A percentile compares a stretch with the other conserved stretches of the same genome.
Evolutionary conservation across 1,140 invertebrate species (phyloP).

Genomic region (Drosophila equinoxialis): DNA sequence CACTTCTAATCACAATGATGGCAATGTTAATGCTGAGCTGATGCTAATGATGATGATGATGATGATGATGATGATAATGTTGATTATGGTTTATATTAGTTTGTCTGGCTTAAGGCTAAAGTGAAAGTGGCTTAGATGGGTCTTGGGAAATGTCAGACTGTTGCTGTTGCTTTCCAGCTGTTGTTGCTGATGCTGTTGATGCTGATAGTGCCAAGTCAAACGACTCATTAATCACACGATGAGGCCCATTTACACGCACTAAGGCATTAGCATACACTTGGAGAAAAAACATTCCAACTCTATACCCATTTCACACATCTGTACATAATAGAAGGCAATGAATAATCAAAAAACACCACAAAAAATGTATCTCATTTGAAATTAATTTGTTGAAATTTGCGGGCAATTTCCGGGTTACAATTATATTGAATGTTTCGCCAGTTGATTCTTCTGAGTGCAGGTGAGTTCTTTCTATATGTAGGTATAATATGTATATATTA

Average conservation of each 20-base stretch:
- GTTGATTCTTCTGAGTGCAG: not conserved
- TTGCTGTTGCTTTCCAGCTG: constrained; percentile 22
- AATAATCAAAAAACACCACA: not conserved
- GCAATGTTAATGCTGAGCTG: constrained; percentile 14
- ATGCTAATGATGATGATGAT: constrained; percentile 11
- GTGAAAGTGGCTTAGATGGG: constrained; percentile 34
- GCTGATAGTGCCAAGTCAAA: constrained; percentile 54
- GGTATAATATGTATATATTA: not conserved
- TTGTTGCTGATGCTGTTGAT: constrained; percentile 20
- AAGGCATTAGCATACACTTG: constrained; percentile 49
- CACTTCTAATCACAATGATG: constrained; percentile 17
- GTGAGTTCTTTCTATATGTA: not conserved
- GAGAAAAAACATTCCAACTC: constrained; percentile 1
- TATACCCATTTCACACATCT: not conserved
- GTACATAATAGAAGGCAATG: not conserved
- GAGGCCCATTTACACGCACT: constrained; percentile 45
- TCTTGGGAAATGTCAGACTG: constrained; percentile 31
- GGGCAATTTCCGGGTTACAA: too few relatives aligned
- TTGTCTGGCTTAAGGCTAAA: constrained; percentile 25
- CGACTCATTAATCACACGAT: constrained; percentile 71
- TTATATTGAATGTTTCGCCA: too few relatives aligned
- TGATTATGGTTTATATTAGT: constrained; percentile 54
- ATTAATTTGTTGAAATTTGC: not conserved
- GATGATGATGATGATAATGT: constrained; percentile 4
- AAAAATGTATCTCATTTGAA: not conserved